These are phyloP conservation scores for Pilophorus perplexus DNA, from an alignment of 2,888 invertebrate species.

Conservation along the genomic window DNA sequence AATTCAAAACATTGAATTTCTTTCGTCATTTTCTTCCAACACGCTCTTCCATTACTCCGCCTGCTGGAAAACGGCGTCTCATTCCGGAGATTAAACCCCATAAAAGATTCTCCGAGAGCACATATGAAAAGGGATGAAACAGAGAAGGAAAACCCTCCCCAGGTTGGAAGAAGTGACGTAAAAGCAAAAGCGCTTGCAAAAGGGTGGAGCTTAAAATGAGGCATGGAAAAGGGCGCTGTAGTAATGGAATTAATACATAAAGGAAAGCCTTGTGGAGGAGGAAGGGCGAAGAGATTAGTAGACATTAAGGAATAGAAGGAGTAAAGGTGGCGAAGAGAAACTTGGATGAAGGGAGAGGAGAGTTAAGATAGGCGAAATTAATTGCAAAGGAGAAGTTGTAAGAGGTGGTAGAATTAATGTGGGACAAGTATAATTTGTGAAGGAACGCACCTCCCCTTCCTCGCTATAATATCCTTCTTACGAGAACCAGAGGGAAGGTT, in stretches of 20 bases:
- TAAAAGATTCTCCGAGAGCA: too few species aligned
- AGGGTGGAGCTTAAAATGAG: slow-evolving; percentile 26
- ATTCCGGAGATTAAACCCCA: too few species aligned
- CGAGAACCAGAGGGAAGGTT: slow-evolving; percentile 21
- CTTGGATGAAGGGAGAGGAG: neutral
- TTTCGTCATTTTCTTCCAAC: too few species aligned
- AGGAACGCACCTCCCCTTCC: slow-evolving; percentile 51
- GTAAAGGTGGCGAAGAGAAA: neutral
- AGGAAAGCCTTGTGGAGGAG: neutral
- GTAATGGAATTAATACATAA: slow-evolving; percentile 44
- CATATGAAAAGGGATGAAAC: neutral
- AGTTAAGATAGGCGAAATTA: slow-evolving; percentile 47
- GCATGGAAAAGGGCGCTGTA: slow-evolving; percentile 15
- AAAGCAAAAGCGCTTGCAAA: neutral
- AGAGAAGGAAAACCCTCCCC: too few species aligned
- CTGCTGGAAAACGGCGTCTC: too few species aligned
- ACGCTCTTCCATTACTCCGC: too few species aligned
- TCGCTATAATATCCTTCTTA: slow-evolving; percentile 55
- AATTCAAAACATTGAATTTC: too few species aligned
- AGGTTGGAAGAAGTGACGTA: neutral
- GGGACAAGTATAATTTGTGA: slow-evolving; percentile 58
- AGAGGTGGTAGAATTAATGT: slow-evolving; percentile 54
- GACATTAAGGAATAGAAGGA: slow-evolving; percentile 37
- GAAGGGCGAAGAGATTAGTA: slow-evolving; percentile 38
- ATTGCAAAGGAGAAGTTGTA: slow-evolving; percentile 50